A percentile compares a stretch with the other conserved stretches of the same genome.
Conservation (phyloP, 2,113 vertebrate genomes). For the Rhabdornis inornatus region DNA sequence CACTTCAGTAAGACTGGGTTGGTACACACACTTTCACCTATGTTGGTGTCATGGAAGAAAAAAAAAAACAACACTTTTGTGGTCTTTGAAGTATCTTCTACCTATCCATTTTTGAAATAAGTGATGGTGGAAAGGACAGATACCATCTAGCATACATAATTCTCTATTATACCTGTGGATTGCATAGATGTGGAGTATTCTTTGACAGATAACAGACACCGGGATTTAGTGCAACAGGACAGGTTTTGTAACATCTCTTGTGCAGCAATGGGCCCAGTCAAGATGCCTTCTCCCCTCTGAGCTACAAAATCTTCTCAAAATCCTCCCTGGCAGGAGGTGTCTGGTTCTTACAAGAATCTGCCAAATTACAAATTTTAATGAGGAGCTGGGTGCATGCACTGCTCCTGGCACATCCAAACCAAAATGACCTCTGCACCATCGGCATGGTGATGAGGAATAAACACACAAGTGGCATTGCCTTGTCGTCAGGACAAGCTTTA, state of each 20-base stretch:
- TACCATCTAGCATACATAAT: not conserved
- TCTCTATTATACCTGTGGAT: not conserved
- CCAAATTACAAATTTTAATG: not conserved
- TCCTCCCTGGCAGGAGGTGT: not conserved
- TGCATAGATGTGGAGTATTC: no score
- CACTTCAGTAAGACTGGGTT: not conserved
- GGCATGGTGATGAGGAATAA: not conserved
- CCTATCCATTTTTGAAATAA: not conserved
- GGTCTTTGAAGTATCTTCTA: not conserved
- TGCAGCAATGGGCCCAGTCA: not conserved
- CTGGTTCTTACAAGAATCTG: not conserved
- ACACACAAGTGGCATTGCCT: not conserved
- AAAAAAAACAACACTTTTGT: not conserved
- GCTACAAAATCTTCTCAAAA: not conserved
- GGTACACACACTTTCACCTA: not conserved
- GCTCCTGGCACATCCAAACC: not conserved
- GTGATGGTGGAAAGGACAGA: not conserved
- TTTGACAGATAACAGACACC: not conserved
- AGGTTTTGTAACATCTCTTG: not conserved
- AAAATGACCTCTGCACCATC: not conserved
- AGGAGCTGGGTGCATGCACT: not conserved
- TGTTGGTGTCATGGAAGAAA: accelerated
- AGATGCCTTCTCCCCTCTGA: not conserved
- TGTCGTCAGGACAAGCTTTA: conserved; percentile 73
- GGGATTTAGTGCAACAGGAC: not conserved